Evolutionary conservation across 2,113 vertebrate genomes (phyloP), one percentile per base, ranked within the genome.

Genomic region (Peromyscus leucopus): DNA sequence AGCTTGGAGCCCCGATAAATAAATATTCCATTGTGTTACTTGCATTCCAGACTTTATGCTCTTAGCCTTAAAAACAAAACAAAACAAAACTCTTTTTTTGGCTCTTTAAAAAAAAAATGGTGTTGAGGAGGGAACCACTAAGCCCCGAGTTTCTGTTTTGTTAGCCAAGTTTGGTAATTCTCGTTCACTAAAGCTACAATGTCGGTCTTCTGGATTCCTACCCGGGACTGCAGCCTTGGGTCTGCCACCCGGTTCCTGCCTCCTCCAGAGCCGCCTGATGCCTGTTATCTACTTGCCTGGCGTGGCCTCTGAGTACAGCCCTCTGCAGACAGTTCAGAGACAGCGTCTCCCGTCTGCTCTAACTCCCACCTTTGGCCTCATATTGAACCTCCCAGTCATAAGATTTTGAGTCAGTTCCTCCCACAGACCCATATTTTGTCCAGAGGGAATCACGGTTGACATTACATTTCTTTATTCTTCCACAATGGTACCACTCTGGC

Each of bases 31-130:
- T 46, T 63, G 28, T n/a, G n/a, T 67, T 72, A 55, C 15, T 51
- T 7, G 31, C 17, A 69, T 93, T 90, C n/a, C 51, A 92, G 48
- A 79, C 19, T 96, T 88, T 84, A 17, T 86, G 94, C 28, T 92
- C 13, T 46, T 26, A 4, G 83, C 65, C 79, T 92, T 46, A 76
- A 65, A 67, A 31, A 57, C 28, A 42, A 75, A 11, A 31, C 59
- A 67, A 65, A 65, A 67, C 1, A 33, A 69, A 33, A 33, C 12
- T 5, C 13, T 78, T 71, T 82, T 71, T 82, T 75, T 71, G 85
- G 6, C 36, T 67, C 31, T 69, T 88, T 51, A 46, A 42, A 48
- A 31, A 55, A 57, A 36, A 57, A 59, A 36, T 28, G 3, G 17
- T 39, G 8, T 3, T 72, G 76, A 16, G 39, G 65, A 48, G n/a